Base-by-base conservation (phyloP, 2,797 vertebrate species). In the Chromis chromis region DNA sequence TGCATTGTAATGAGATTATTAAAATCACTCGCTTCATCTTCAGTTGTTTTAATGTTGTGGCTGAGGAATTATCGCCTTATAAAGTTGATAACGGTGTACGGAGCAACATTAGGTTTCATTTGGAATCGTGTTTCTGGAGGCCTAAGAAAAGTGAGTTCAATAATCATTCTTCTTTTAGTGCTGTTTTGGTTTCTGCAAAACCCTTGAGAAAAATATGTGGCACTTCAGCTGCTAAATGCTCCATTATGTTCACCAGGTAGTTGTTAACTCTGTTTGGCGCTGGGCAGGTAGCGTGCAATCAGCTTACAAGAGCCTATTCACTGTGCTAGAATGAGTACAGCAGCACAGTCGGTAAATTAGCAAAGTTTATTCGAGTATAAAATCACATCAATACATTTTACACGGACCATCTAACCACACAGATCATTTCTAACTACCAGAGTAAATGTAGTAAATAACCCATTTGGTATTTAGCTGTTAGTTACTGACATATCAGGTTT, bases 371-470 rank as follows among this genome's bases (percentile, higher is more conserved):
- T 61, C 59, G 0, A 27, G 21, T 59, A 48, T 50, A 56, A 52
- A 52, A 40, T 40, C 39, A 9, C 24, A 24, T 57, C 10, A 46
- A 13, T 21, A 33, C 48, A 25, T 7, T 24, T n/a, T 39, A 44
- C 44, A 63, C 44, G 53, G 6, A 25, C 4, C 22, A 69, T 39
- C 3, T 3, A 49, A 68, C 16, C 21, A 54, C 53, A 53, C 28
- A 53, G 39, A 53, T 56, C 1, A 22, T 71, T 68, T 65, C 50
- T 6, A 70, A 27, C 53, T 22, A 22, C 10, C 40, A 53, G 21
- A 44, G 54, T 28, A 46, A 44, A 36, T n/a, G 7, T 3, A 31
- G 19, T 17, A 24, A 49, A 33, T 39, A 0, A 3, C 6, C 16
- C 21, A 14, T 61, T 50, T 31, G 11, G 36, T n/a, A 3, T 58